Evolutionary conservation across 2,797 vertebrate genomes (phyloP), one percentile per base, ranked within the genome.

Genomic region (Ispidina picta): DNA sequence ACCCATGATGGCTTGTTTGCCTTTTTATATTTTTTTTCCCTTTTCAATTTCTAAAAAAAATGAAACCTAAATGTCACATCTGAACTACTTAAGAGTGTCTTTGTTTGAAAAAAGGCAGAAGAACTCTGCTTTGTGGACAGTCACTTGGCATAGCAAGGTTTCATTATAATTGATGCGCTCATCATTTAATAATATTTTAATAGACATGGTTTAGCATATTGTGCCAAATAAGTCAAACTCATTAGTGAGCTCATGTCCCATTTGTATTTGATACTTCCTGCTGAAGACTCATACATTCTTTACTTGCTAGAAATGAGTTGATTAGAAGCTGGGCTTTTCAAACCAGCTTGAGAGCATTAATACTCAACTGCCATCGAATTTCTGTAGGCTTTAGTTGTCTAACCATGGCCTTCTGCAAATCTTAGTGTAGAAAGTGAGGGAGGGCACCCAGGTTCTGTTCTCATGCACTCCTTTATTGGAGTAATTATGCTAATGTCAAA

Each of bases 231-330:
- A 92, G 56, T 84, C 63, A 86, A 92, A 87, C 58, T 80, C 73
- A 60, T 91, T 88, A 69, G 65, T 93, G 84, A 88, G 75, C 86
- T 94, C 83, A 72, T 85, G 79, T 83, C 77, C 75, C 93, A 62
- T 93, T 96, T 95, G 68, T 90, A 77, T 68, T 74, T 89, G 79
- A 90, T 70, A 74, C 46, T 93, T 94, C 81, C 92, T 91, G 81
- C 46, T 90, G 80, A 80, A 79, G 90, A 70, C 10, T 87, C 29
- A 16, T 54, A 55, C 25, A 83, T 83, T 37, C 58, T 90, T 73
- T 54, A 15, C 59, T 93, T 82, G 41, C 49, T 89, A 69, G 66
- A 64, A 88, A 64, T 19, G 55, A 54, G n/a, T 59, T 91, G 83
- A 83, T 87, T 37, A 31, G 71, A 86, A 51, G 25, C 54, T 64